Evolutionary conservation across 2,113 vertebrate genomes (phyloP).

Genomic region (Nesospiza acunhae): DNA sequence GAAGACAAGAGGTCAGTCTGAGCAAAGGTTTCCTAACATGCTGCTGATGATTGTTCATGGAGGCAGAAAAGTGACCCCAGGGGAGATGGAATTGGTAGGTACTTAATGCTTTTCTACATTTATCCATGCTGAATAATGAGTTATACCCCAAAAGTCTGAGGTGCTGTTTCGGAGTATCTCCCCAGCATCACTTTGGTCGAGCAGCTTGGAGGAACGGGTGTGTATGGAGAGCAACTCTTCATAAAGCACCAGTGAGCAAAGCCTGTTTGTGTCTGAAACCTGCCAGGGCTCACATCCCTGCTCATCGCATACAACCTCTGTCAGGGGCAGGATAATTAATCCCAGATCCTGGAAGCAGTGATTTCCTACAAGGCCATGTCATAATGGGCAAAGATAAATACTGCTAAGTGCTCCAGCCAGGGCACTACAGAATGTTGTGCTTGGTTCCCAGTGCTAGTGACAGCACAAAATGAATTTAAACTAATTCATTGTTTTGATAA

Average conservation of each 20-base stretch:
- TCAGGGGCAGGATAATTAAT: background rate
- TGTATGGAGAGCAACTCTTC: background rate
- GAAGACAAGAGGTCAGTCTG: background rate
- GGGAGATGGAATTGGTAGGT: background rate
- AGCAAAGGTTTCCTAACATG: background rate
- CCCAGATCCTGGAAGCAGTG: background rate
- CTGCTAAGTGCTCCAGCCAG: background rate
- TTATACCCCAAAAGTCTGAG: no score
- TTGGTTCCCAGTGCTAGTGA: background rate
- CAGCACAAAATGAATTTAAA: background rate
- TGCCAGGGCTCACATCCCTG: background rate
- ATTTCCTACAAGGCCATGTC: background rate
- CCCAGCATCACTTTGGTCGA: background rate
- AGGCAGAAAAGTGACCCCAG: background rate
- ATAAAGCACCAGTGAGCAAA: background rate
- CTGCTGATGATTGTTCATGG: background rate
- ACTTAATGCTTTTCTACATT: no score
- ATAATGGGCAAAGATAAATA: background rate
- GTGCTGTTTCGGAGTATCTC: background rate
- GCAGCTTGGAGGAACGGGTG: background rate
- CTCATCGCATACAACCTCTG: background rate
- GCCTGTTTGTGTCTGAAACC: background rate
- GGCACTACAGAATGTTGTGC: background rate
- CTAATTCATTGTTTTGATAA: slow-evolving; percentile 2
- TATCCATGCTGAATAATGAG: no score